Percentiles rank a stretch among this genome's conserved stretches.
Conservation (phyloP, 2,113 vertebrate genomes). For the Alouatta palliata region DNA sequence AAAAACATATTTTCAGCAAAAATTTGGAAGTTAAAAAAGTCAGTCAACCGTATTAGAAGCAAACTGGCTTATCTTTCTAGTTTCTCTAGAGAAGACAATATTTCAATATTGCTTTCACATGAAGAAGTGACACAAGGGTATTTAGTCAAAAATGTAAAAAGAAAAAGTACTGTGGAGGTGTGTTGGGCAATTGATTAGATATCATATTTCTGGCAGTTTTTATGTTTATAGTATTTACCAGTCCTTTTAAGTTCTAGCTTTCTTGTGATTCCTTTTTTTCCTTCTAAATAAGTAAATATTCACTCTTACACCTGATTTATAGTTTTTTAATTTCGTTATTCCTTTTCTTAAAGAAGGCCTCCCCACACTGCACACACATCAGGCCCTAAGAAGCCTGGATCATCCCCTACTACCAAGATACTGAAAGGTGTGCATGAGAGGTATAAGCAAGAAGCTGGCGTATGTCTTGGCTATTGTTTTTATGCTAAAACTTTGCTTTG, state of each 20-base stretch:
- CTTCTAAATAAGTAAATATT: neutral
- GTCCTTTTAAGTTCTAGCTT: neutral
- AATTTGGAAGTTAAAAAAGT: neutral
- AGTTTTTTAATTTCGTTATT: neutral
- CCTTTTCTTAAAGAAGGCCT: neutral
- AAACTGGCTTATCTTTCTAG: neutral
- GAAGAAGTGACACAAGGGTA: neutral
- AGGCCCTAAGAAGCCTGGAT: neutral
- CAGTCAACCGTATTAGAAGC: neutral
- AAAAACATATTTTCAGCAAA: neutral
- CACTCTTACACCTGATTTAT: neutral
- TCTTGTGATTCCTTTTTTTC: neutral
- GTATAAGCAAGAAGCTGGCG: neutral
- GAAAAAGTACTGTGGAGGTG: neutral
- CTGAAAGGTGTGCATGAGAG: neutral
- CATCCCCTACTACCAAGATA: neutral
- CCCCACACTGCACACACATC: neutral
- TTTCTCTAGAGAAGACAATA: neutral
- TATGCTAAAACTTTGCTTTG: too few relatives aligned
- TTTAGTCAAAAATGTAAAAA: neutral
- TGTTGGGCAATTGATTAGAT: neutral
- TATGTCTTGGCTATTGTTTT: too few relatives aligned
- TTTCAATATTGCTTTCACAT: neutral
- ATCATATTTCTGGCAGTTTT: neutral
- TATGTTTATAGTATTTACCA: neutral